phyloP scores from a whole-genome alignment of 2,888 invertebrate genomes.

The Muschampia plurimacula region DNA sequence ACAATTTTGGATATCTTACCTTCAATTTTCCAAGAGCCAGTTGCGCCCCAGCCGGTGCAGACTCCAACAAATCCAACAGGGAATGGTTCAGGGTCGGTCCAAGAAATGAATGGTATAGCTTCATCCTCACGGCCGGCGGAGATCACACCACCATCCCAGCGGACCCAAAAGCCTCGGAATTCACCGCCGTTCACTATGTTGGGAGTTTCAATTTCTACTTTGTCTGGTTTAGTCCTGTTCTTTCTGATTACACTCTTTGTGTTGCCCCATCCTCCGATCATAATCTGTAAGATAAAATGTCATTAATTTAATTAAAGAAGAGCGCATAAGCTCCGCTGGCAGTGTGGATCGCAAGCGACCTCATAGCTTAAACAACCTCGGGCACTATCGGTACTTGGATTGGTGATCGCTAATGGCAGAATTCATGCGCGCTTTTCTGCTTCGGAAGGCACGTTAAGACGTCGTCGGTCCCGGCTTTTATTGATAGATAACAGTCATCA shows the following conservation, averaged over 20 bases:
- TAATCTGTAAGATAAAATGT: conserved; percentile 80
- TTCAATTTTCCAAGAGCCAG: conserved; percentile 93
- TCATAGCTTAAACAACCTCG: too few species aligned
- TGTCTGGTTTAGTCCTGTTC: conserved; percentile 91
- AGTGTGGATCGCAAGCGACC: too few species aligned
- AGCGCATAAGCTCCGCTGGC: too few species aligned
- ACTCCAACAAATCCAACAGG: conserved; percentile 91
- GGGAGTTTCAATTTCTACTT: conserved; percentile 89
- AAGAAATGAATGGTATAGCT: conserved; percentile 89
- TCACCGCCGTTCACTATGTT: conserved; percentile 90
- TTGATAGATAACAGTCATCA: too few species aligned
- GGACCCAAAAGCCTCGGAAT: conserved; percentile 94
- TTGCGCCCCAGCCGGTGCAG: conserved; percentile 95
- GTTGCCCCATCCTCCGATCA: conserved; percentile 96
- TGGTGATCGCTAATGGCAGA: too few species aligned
- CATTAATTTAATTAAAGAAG: background rate
- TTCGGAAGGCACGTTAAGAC: too few species aligned
- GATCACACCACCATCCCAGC: conserved; percentile 89
- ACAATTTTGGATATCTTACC: conserved; percentile 73
- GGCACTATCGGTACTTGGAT: too few species aligned
- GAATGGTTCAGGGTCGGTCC: conserved; percentile 89
- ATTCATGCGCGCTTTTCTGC: too few species aligned
- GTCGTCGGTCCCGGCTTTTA: too few species aligned
- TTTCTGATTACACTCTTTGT: conserved; percentile 93
- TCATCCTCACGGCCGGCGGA: conserved; percentile 91